These are phyloP conservation scores for Myiozetetes cayanensis DNA, from an alignment of 2,113 vertebrate species.

Conservation along the genomic window DNA sequence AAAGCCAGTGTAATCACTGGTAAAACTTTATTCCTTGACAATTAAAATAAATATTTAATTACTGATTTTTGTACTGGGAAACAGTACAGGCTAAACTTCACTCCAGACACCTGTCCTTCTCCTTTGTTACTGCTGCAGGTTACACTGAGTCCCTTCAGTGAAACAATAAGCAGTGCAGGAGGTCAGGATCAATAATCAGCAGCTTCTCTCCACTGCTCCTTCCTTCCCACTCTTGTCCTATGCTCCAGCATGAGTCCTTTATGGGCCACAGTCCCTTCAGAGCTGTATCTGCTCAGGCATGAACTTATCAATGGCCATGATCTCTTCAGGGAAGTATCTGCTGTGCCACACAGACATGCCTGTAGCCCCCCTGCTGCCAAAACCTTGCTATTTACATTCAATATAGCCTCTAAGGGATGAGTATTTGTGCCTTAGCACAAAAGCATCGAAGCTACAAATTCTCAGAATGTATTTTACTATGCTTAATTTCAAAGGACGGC, in stretches of 20 bases:
- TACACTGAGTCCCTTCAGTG: neutral
- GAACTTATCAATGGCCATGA: neutral
- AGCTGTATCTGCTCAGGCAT: neutral
- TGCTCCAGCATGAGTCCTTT: neutral
- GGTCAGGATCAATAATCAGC: neutral
- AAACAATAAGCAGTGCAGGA: neutral
- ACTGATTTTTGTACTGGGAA: neutral
- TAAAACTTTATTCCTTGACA: neutral
- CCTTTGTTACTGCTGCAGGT: neutral
- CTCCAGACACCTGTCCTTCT: neutral
- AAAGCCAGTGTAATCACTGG: neutral
- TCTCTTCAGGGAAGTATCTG: neutral
- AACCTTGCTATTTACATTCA: neutral
- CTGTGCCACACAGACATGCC: neutral
- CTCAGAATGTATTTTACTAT: neutral
- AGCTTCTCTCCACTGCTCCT: neutral
- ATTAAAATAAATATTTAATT: neutral
- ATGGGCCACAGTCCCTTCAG: neutral
- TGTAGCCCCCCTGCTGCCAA: neutral
- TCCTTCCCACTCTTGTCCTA: neutral
- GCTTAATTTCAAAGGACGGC: neutral
- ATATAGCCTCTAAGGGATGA: neutral
- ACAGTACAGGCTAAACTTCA: neutral
- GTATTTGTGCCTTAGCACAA: neutral
- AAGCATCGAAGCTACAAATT: neutral